Percentiles rank a stretch among this genome's conserved stretches.
phyloP scores from a whole-genome alignment of 2,888 invertebrate genomes.

The Clunio marinus region DNA sequence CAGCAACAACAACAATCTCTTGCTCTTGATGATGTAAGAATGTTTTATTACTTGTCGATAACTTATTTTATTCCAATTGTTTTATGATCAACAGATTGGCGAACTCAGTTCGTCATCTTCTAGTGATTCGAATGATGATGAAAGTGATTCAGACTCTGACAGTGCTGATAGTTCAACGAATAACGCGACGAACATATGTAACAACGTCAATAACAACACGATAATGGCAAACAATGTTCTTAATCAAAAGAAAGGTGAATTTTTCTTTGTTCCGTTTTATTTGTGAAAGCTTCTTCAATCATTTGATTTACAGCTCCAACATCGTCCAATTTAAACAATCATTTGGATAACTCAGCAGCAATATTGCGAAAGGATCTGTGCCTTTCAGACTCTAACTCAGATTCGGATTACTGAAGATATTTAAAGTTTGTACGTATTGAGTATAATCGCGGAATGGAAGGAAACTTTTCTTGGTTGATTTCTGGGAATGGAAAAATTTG shows the following conservation, averaged over 20 bases:
- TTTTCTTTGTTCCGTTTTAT: too few species aligned
- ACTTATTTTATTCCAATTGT: constrained; percentile 11
- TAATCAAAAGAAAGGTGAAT: constrained; percentile 33
- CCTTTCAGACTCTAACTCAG: constrained; percentile 81
- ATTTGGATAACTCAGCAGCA: constrained; percentile 52
- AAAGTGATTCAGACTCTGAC: constrained; percentile 50
- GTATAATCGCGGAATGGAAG: too few species aligned
- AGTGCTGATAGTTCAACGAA: constrained; percentile 40
- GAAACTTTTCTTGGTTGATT: too few species aligned
- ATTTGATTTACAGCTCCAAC: constrained; percentile 9
- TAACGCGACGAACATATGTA: neutral
- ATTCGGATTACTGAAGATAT: constrained; percentile 62
- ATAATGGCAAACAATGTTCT: neutral
- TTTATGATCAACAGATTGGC: constrained; percentile 44
- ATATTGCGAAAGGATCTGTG: constrained; percentile 78
- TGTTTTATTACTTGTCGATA: neutral
- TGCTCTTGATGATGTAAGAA: constrained; percentile 23
- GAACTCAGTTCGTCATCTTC: constrained; percentile 49
- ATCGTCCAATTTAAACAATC: neutral
- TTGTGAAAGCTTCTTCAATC: neutral
- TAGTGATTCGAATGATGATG: constrained; percentile 50
- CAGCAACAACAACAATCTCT: constrained; percentile 42
- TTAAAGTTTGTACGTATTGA: neutral
- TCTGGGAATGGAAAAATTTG: too few species aligned
- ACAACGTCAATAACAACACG: neutral